These are phyloP conservation scores for Drosophila barbarae DNA, from an alignment of 2,888 invertebrate genomes.

Conservation along the genomic window DNA sequence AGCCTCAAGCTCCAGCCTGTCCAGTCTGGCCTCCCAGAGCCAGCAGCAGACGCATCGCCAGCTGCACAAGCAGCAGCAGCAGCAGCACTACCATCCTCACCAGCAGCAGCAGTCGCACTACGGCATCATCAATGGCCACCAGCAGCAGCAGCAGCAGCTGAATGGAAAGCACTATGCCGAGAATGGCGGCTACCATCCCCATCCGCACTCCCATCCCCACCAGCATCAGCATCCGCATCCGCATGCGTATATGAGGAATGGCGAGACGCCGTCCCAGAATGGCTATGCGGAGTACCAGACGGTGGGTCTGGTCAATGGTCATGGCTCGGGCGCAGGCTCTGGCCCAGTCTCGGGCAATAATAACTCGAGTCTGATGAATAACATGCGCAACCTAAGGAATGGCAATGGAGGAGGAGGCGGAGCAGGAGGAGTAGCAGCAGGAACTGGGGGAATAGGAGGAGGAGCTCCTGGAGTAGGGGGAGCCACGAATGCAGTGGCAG, in stretches of 20 bases:
- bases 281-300: conserved; percentile 52
- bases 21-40: conserved; percentile 77
- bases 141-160: conserved; percentile 31
- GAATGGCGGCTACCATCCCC: conserved; percentile 58
- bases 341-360: conserved; percentile 40
- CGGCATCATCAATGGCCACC: conserved; percentile 43
- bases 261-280: conserved; percentile 44
- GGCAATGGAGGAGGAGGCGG: conserved; percentile 50
- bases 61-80: conserved; percentile 69
- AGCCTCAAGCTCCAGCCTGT: conserved; percentile 77
- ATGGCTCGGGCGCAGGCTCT: conserved; percentile 28
- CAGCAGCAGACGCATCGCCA: conserved; percentile 71
- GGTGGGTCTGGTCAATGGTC: conserved; percentile 51
- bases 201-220: conserved; percentile 44
- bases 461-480: background rate
- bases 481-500: conserved; percentile 19
- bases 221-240: conserved; percentile 45
- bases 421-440: background rate
- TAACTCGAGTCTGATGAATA: conserved; percentile 51
- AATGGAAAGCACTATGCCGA: conserved; percentile 62
- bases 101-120: conserved; percentile 16
- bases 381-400: conserved; percentile 66
- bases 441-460: conserved; percentile 12
- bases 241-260: conserved; percentile 58
- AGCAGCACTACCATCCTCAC: conserved; percentile 37